Percentiles rank a stretch among this genome's conserved stretches.
Evolutionary conservation across 1,140 invertebrate species (phyloP).

Genomic region (Neodiprion lecontei): DNA sequence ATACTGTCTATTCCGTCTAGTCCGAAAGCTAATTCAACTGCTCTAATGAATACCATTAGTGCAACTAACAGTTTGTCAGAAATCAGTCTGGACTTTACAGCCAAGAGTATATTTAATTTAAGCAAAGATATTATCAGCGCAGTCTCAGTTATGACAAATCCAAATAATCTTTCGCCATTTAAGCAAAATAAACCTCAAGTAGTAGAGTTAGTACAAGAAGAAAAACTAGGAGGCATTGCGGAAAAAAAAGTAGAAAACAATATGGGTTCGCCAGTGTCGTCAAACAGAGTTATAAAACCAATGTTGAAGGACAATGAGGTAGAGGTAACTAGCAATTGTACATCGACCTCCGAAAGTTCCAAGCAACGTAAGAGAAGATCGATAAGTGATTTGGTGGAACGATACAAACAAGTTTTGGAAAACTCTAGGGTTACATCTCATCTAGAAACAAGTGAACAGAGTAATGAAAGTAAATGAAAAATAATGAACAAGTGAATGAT

Average conservation of each 20-base stretch:
- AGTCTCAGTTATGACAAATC: not conserved
- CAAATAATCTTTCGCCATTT: not conserved
- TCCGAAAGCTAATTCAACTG: conserved; percentile 34
- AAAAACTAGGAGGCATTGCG: not conserved
- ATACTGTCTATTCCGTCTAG: conserved; percentile 30
- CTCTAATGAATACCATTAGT: conserved; percentile 26
- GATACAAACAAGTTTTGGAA: conserved; percentile 46
- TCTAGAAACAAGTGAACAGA: not conserved
- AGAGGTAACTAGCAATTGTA: conserved; percentile 19
- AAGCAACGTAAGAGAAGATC: conserved; percentile 35
- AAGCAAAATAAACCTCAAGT: not conserved
- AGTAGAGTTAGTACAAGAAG: not conserved
- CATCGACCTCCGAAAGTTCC: conserved; percentile 22
- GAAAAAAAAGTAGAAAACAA: not conserved
- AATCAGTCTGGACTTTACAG: conserved; percentile 24
- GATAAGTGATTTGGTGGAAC: conserved; percentile 50
- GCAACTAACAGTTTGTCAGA: conserved; percentile 27
- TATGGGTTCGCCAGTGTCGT: not conserved
- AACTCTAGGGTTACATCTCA: conserved; percentile 2
- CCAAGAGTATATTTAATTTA: conserved; percentile 21
- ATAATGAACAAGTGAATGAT: no score
- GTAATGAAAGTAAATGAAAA: not conserved
- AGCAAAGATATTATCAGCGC: conserved; percentile 18
- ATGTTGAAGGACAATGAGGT: not conserved
- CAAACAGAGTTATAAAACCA: conserved; percentile 4